Base-by-base conservation (phyloP, 2,888 invertebrate genomes). In the Nycteola revayana region DNA sequence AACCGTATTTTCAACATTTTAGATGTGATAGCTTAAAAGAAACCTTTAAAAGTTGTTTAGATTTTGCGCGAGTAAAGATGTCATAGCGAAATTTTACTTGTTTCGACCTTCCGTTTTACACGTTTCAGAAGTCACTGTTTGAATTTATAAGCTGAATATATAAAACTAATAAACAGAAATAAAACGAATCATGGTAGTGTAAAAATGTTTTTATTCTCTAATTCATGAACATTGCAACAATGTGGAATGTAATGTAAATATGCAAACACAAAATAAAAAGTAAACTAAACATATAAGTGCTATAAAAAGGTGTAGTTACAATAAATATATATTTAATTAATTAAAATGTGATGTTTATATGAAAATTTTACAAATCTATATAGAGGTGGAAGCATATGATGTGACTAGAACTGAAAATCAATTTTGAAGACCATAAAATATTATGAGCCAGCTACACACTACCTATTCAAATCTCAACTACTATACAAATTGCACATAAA, bases 351-450 rank as follows among this genome's bases (percentile, higher is more conserved):
- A 81, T 82, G 81, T 49, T 61, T 48, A 58, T 21, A 30, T 42
- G 46, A 60, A 58, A 42, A 31, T 28, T 49, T 47, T 37, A 51
- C 33, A 55, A 46, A 51, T 46, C 38, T 38, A 43, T n/a, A n/a
- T 4, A 48, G 49, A 57, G 53, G 64, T 74, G 81, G 79, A 82
- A 82, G 80, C 66, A 59, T 66, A 61, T 56, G n/a, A n/a, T n/a
- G 61, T 84, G 84, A 85, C 85, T 85, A 85, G 85, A 85, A 74
- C 70, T 78, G 74, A 67, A 56, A 55, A 26, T 10, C 42, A 55
- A 61, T 68, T 70, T 61, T 38, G 47, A 67, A 69, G 60, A 66
- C 68, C 54, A 63, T 14, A 39, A 42, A 31, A 42, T 34, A 39
- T 41, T 49, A 34, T 26, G 40, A 31, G 35, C 45, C 58, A 36